These are phyloP conservation scores for Elaphurus davidianus DNA, from an alignment of 2,113 vertebrate species.

Conservation along the genomic window DNA sequence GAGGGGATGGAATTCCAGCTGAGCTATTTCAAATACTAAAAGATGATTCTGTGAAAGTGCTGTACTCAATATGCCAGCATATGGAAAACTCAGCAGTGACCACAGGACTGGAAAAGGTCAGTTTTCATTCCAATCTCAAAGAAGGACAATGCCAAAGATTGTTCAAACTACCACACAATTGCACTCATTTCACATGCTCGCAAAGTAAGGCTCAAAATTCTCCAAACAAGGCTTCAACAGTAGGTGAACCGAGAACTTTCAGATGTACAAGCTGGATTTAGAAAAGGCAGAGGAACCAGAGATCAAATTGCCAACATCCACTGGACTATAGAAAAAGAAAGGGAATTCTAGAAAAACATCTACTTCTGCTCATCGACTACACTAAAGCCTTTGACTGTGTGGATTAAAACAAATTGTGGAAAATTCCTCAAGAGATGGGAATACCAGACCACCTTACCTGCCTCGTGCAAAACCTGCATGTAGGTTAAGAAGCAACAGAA, in stretches of 20 bases:
- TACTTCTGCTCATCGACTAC: neutral
- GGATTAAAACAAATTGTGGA: neutral
- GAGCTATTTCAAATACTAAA: neutral
- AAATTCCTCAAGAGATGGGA: neutral
- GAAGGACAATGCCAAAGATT: neutral
- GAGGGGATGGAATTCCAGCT: neutral
- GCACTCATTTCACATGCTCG: neutral
- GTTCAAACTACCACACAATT: neutral
- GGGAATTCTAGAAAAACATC: neutral
- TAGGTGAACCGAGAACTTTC: neutral
- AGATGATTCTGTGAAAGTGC: neutral
- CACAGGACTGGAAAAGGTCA: neutral
- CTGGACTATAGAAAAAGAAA: neutral
- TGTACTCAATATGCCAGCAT: neutral
- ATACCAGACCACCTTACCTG: neutral
- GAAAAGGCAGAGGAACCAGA: neutral
- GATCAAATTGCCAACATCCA: neutral
- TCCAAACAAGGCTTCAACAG: neutral
- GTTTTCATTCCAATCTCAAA: neutral
- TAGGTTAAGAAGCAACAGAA: neutral
- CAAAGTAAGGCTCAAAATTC: neutral
- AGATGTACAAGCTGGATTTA: neutral
- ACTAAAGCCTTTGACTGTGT: neutral
- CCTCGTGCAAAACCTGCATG: neutral
- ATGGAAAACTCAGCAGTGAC: neutral